A percentile compares a stretch with the other conserved stretches of the same genome.
phyloP scores from a whole-genome alignment of 2,888 invertebrate species.

The Apoda limacodes region DNA sequence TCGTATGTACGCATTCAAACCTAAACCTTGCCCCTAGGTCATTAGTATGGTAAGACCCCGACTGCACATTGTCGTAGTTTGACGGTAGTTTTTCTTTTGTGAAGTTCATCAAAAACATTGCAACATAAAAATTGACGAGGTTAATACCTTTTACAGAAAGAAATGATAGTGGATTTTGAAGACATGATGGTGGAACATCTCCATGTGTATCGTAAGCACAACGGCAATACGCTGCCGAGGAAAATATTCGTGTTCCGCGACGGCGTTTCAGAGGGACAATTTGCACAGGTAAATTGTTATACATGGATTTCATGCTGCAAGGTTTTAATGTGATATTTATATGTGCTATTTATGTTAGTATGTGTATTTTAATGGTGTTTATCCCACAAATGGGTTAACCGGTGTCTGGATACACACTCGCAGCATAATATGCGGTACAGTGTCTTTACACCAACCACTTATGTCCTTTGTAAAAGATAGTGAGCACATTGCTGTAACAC shows the following conservation, averaged over 20 bases:
- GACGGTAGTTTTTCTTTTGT: too few relatives aligned
- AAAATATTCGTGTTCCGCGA: conserved; percentile 85
- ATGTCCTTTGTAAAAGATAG: too few relatives aligned
- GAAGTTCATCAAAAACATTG: not conserved
- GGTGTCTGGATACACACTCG: too few relatives aligned
- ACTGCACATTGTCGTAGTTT: too few relatives aligned
- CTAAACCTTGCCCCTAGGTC: too few relatives aligned
- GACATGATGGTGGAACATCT: conserved; percentile 77
- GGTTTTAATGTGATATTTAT: not conserved
- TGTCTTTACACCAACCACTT: too few relatives aligned
- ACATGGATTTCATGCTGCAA: not conserved
- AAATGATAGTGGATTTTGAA: conserved; percentile 81
- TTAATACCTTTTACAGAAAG: conserved; percentile 67
- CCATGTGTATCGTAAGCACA: conserved; percentile 59
- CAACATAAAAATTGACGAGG: not conserved
- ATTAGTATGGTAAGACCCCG: too few relatives aligned
- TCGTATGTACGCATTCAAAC: too few relatives aligned
- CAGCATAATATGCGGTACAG: too few relatives aligned
- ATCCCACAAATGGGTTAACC: too few relatives aligned
- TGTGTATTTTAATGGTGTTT: too few relatives aligned
- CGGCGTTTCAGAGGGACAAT: conserved; percentile 90
- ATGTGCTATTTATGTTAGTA: not conserved
- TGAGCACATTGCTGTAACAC: too few relatives aligned
- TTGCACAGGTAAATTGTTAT: conserved; percentile 68
- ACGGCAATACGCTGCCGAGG: conserved; percentile 62